Percentiles rank a stretch among this genome's conserved stretches.
phyloP scores from a whole-genome alignment of 2,797 vertebrate genomes.

The Cuculus canorus region DNA sequence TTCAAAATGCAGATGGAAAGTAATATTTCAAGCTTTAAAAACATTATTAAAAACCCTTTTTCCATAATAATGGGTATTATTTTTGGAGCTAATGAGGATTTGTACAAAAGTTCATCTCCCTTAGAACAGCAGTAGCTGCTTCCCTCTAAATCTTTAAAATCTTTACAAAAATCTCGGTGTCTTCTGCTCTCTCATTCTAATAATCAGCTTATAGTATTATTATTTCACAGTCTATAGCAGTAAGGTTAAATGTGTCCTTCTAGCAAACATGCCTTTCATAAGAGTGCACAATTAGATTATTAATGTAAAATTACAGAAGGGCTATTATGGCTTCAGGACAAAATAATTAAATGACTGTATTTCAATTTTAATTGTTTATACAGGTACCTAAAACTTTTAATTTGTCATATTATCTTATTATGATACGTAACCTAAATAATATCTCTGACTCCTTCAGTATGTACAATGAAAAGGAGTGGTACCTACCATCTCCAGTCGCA shows the following conservation, averaged over 20 bases:
- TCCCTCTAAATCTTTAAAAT: constrained; percentile 25
- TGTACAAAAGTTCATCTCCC: constrained; percentile 31
- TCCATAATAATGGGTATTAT: background rate
- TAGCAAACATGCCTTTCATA: constrained; percentile 33
- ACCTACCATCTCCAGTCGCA: background rate
- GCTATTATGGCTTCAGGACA: constrained; percentile 38
- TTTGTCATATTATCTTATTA: background rate
- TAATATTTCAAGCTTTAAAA: constrained; percentile 58
- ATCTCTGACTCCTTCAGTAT: background rate
- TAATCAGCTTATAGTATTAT: constrained; percentile 55
- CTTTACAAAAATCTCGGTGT: constrained; percentile 2
- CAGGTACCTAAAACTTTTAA: background rate
- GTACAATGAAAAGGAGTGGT: background rate
- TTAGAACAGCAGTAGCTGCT: constrained; percentile 1
- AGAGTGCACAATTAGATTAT: constrained; percentile 29
- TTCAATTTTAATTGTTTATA: constrained; percentile 55
- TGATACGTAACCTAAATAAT: background rate
- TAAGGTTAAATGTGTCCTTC: constrained; percentile 48
- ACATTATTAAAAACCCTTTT: constrained; percentile 25
- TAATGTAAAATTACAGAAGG: constrained; percentile 41
- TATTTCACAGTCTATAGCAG: constrained; percentile 4
- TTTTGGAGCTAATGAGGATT: constrained; percentile 61
- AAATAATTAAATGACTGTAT: constrained; percentile 47
- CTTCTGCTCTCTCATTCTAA: constrained; percentile 5
- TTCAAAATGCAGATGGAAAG: constrained; percentile 53